phyloP scores from a whole-genome alignment of 2,113 vertebrate species.

The Nicator chloris region DNA sequence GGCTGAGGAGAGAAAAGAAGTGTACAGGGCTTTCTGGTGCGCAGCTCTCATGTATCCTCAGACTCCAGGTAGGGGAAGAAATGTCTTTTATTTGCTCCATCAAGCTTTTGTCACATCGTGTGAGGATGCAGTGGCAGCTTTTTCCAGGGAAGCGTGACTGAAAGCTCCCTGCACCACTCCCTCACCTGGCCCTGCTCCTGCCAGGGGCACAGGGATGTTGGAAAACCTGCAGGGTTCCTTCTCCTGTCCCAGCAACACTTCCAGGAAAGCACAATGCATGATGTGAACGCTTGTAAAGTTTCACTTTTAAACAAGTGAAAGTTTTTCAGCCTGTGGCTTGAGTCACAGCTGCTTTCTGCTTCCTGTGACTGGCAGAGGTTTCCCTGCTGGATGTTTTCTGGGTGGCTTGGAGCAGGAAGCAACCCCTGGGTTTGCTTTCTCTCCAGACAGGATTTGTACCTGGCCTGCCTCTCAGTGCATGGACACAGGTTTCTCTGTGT shows the following conservation, averaged over 20 bases:
- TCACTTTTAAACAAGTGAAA: neutral
- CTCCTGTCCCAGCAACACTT: neutral
- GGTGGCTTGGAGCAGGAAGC: neutral
- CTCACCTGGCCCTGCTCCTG: neutral
- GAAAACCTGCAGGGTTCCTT: neutral
- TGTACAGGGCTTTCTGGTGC: neutral
- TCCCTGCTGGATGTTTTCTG: neutral
- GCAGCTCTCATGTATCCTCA: fast-evolving
- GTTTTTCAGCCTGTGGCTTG: neutral
- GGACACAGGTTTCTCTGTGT: neutral
- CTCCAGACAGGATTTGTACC: fast-evolving
- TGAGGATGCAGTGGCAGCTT: neutral
- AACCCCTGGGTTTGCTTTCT: neutral
- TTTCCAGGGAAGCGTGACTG: neutral
- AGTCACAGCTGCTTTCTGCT: fast-evolving
- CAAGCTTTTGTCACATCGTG: neutral
- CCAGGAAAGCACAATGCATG: fast-evolving
- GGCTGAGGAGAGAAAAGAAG: neutral
- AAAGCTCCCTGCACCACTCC: neutral
- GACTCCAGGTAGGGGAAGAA: neutral
- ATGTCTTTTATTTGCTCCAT: neutral
- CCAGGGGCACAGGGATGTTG: neutral
- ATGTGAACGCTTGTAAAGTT: neutral
- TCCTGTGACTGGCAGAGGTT: neutral
- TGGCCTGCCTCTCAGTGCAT: neutral